phyloP scores from a whole-genome alignment of 2,888 invertebrate species.

The Machimus atricapillus region DNA sequence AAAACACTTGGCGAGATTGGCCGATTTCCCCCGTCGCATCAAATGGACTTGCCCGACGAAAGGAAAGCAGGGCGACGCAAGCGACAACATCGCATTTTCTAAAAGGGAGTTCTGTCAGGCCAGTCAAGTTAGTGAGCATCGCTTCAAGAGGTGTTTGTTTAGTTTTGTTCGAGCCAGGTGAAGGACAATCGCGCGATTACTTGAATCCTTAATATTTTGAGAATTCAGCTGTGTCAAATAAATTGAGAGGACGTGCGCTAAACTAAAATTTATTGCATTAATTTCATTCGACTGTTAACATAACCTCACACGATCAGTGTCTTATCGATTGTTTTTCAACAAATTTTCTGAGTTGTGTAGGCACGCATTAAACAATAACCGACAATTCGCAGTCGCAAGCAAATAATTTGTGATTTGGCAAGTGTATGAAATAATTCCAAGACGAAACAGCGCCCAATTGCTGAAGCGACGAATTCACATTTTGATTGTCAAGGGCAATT shows the following conservation, averaged over 20 bases:
- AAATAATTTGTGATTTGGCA: not conserved
- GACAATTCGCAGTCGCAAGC: not conserved
- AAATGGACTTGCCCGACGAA: not conserved
- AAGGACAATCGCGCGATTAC: not conserved
- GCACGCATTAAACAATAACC: not conserved
- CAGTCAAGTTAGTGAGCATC: not conserved
- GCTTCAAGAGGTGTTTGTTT: not conserved
- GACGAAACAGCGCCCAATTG: not conserved
- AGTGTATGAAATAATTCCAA: not conserved
- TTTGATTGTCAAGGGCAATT: conserved; percentile 4
- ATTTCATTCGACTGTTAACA: not conserved
- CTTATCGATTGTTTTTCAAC: not conserved
- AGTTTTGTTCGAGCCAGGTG: not conserved
- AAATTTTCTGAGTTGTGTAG: not conserved
- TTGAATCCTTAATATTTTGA: not conserved
- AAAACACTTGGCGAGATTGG: not conserved
- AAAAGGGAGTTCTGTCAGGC: not conserved
- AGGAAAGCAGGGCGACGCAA: not conserved
- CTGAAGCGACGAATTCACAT: not conserved
- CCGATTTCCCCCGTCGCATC: not conserved
- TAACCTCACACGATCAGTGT: not conserved
- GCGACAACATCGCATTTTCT: not conserved
- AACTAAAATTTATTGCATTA: not conserved
- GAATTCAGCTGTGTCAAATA: not conserved
- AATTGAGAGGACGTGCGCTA: not conserved